phyloP scores from a whole-genome alignment of 2,113 vertebrate genomes.

The Otis tarda region DNA sequence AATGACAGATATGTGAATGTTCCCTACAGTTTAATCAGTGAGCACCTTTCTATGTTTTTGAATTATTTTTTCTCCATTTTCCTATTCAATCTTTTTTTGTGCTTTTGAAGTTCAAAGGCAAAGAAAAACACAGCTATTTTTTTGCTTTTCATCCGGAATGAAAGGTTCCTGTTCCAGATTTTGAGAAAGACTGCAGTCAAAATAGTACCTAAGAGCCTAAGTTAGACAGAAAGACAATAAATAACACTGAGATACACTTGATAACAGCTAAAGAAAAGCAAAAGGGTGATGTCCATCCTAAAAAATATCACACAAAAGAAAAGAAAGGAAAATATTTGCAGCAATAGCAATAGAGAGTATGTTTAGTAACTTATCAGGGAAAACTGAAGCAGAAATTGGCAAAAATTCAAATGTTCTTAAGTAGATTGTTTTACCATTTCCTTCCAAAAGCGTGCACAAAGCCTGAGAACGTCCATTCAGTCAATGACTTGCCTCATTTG shows the following conservation, averaged over 20 bases:
- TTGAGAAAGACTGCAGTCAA: neutral
- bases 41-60: neutral
- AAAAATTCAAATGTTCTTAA: neutral
- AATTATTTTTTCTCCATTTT: neutral
- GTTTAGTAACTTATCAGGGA: neutral
- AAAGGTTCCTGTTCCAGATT: neutral
- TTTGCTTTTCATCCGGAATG: neutral
- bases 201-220: neutral
- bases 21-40: conserved; percentile 38
- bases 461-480: neutral
- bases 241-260: neutral
- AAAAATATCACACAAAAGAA: neutral
- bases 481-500: neutral
- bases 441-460: neutral
- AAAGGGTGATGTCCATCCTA: neutral
- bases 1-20: neutral
- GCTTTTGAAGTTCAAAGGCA: neutral
- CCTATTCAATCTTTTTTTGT: neutral
- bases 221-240: neutral
- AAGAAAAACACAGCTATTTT: neutral
- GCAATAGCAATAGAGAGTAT: neutral
- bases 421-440: neutral
- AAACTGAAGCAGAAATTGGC: neutral
- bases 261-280: neutral
- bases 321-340: neutral